Evolutionary conservation across 2,113 vertebrate species (phyloP).

Genomic region (Pelmatolapia mariae): DNA sequence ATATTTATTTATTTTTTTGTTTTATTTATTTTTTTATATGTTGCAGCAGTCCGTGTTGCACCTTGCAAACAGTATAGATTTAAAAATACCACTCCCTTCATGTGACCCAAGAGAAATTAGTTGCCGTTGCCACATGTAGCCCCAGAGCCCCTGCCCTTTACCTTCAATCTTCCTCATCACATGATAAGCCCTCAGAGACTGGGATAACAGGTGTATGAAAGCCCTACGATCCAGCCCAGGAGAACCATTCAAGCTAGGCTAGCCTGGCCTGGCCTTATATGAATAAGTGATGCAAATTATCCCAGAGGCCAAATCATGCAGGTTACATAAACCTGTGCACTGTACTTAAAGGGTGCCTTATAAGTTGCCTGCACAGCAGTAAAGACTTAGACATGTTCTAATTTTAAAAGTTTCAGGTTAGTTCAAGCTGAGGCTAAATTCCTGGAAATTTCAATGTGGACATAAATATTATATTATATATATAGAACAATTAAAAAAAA

Average conservation of each 20-base stretch:
- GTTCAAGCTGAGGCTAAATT: not conserved
- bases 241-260: not conserved
- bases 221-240: constrained; percentile 16
- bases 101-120: constrained; percentile 33
- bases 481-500: not conserved
- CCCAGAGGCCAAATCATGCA: constrained; percentile 12
- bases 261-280: constrained; percentile 1
- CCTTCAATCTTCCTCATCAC: constrained; percentile 33
- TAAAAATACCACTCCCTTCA: constrained; percentile 18
- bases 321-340: constrained; percentile 19
- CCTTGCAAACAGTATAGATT: not conserved
- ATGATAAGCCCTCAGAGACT: constrained; percentile 23
- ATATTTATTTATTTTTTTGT: not conserved
- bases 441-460: not conserved
- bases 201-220: constrained; percentile 27
- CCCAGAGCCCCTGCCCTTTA: constrained; percentile 37
- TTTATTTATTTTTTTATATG: not conserved
- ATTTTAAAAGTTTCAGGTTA: not conserved
- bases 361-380: not conserved
- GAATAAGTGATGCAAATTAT: constrained; percentile 33
- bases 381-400: not conserved
- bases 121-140: not conserved
- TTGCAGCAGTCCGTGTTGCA: not conserved
- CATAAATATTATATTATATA: not conserved
- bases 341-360: not conserved